Evolutionary conservation across 1,140 invertebrate species (phyloP).

Genomic region (Trichoplusia ni): DNA sequence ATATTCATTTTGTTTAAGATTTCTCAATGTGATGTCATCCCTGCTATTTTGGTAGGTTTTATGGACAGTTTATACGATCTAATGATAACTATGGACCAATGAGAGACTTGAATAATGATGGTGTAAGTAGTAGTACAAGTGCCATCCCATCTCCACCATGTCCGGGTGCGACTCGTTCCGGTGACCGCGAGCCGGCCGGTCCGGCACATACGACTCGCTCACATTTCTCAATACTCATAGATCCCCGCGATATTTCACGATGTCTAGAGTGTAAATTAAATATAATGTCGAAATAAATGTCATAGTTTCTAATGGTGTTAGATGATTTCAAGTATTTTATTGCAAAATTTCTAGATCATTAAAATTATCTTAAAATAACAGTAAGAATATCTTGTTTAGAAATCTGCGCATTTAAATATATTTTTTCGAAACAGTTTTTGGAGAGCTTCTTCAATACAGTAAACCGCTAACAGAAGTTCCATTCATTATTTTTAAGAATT

Average conservation of each 20-base stretch:
- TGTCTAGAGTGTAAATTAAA: conserved; percentile 22
- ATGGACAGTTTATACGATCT: no score
- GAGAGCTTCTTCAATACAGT: neutral
- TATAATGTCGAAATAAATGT: conserved; percentile 36
- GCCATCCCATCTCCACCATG: no score
- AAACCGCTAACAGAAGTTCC: neutral
- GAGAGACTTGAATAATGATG: no score
- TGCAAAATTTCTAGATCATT: conserved; percentile 36
- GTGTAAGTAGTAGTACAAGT: no score
- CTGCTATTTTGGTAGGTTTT: no score
- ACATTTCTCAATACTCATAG: neutral
- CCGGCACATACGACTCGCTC: neutral
- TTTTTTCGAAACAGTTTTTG: conserved; percentile 19
- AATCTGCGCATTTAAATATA: conserved; percentile 23
- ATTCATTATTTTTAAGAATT: neutral
- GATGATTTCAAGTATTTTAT: conserved; percentile 30
- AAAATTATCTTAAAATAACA: conserved; percentile 30
- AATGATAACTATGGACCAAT: no score
- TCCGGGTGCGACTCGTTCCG: no score
- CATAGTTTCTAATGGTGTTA: conserved; percentile 21
- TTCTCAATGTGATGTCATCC: neutral
- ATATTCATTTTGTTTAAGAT: conserved; percentile 1
- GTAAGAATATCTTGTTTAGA: conserved; percentile 22
- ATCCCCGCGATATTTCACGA: neutral
- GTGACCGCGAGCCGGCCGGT: no score